Evolutionary conservation across 1,140 invertebrate species (phyloP).

Genomic region (Conopomorpha cramerella): DNA sequence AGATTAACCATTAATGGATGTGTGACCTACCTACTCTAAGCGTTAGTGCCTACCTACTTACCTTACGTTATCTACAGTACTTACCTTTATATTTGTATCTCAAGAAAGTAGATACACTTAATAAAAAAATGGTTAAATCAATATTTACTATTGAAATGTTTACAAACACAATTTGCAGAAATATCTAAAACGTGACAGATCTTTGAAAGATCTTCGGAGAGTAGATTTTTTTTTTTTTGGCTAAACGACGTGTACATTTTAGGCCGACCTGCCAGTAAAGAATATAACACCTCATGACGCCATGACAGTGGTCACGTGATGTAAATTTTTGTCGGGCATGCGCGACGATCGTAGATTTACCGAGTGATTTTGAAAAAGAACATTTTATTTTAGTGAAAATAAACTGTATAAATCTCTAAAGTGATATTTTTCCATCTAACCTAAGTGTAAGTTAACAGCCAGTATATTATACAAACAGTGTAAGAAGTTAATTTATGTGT

Average conservation of each 20-base stretch:
- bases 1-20: too few species aligned
- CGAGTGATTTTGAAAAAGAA: conserved; percentile 43
- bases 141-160: too few species aligned
- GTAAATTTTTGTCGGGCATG: conserved; percentile 58
- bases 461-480: conserved; percentile 7
- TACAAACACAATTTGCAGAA: too few species aligned
- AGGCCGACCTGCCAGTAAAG: too few species aligned
- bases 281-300: conserved; percentile 27
- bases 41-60: too few species aligned
- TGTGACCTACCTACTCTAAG: too few species aligned
- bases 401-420: conserved; percentile 12
- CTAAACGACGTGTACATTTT: neutral
- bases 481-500: conserved; percentile 8
- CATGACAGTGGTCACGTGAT: conserved; percentile 60
- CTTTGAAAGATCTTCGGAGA: too few species aligned
- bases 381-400: conserved; percentile 27
- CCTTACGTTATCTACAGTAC: too few species aligned
- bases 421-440: conserved; percentile 6
- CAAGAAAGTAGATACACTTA: too few species aligned
- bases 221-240: neutral
- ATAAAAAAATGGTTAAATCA: too few species aligned
- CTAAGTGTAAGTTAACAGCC: conserved; percentile 7
- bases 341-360: conserved; percentile 43
- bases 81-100: too few species aligned
- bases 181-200: too few species aligned